Evolutionary conservation across 2,797 vertebrate species (phyloP).

Genomic region (Austrolebias charrua): DNA sequence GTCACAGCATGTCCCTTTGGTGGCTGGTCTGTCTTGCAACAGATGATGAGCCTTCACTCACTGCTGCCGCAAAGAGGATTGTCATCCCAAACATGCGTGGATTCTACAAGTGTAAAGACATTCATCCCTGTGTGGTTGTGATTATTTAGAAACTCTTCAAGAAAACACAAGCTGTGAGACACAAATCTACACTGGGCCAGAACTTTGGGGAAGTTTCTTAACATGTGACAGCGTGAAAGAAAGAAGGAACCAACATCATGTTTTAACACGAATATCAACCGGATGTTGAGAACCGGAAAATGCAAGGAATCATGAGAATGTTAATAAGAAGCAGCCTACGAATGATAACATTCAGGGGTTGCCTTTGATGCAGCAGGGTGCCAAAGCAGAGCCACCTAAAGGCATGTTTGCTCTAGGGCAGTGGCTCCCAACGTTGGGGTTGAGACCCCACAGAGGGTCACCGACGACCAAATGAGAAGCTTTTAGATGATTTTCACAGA

Average conservation of each 20-base stretch:
- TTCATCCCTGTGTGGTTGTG: not conserved
- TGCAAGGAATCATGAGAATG: slow-evolving; percentile 8
- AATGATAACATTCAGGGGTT: not conserved
- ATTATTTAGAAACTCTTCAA: not conserved
- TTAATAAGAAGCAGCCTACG: slow-evolving; percentile 15
- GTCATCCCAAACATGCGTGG: not conserved
- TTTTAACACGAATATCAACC: slow-evolving; percentile 23
- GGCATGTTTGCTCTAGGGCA: slow-evolving; percentile 1
- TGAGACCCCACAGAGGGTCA: no score
- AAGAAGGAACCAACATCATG: slow-evolving; percentile 39
- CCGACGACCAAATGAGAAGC: no score
- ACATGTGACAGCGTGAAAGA: slow-evolving; percentile 42
- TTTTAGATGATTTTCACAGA: no score
- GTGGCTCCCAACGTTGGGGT: not conserved
- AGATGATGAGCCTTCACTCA: slow-evolving; percentile 48
- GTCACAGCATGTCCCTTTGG: slow-evolving; percentile 33
- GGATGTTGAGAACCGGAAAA: slow-evolving; percentile 40
- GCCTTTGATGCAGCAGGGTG: slow-evolving; percentile 3
- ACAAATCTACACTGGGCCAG: not conserved
- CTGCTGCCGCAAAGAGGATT: not conserved
- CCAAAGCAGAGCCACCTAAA: slow-evolving; percentile 7
- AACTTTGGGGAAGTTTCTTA: slow-evolving; percentile 53
- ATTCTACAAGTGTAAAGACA: not conserved
- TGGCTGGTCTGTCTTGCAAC: slow-evolving; percentile 36
- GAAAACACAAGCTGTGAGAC: not conserved